Percentiles rank a stretch among this genome's conserved stretches.
Conservation (phyloP, 2,797 vertebrate genomes). For the Steatocranus sp. region DNA sequence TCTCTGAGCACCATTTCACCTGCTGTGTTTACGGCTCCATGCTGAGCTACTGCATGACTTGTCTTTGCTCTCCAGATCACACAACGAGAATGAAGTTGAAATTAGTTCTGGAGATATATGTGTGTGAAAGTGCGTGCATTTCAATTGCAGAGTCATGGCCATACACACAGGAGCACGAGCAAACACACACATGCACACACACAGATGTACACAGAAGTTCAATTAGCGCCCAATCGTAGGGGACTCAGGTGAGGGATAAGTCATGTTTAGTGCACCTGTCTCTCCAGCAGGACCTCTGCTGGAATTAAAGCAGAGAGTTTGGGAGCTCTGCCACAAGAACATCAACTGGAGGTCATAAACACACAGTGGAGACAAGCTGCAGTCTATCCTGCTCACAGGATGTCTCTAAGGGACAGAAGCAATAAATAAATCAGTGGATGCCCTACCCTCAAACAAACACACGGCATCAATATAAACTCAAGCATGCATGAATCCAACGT, state of each 20-base stretch:
- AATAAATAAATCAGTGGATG: slow-evolving; percentile 50
- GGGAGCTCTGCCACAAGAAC: slow-evolving; percentile 27
- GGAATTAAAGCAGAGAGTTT: slow-evolving; percentile 51
- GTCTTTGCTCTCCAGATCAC: slow-evolving; percentile 29
- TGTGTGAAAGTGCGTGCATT: not conserved
- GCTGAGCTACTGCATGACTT: slow-evolving; percentile 50
- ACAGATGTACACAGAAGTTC: slow-evolving; percentile 17
- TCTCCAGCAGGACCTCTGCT: slow-evolving; percentile 12
- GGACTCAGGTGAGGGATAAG: slow-evolving; percentile 45
- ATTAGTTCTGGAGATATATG: slow-evolving; percentile 46
- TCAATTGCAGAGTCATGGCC: not conserved
- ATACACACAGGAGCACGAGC: not conserved
- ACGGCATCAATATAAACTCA: slow-evolving; percentile 6
- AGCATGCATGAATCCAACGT: not conserved
- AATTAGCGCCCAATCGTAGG: slow-evolving; percentile 42
- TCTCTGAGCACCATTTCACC: slow-evolving; percentile 47
- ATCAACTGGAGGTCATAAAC: slow-evolving; percentile 52
- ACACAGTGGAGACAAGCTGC: slow-evolving; percentile 34
- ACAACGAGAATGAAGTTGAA: slow-evolving; percentile 44
- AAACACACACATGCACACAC: not conserved
- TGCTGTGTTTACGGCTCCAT: slow-evolving; percentile 44
- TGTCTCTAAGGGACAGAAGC: slow-evolving; percentile 27
- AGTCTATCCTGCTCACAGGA: slow-evolving; percentile 34
- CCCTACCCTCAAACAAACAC: not conserved
- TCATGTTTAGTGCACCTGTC: slow-evolving; percentile 62